Percentiles rank a stretch among this genome's conserved stretches.
Evolutionary conservation across 1,140 invertebrate species (phyloP).

Genomic region (Temnothorax curvispinosus): DNA sequence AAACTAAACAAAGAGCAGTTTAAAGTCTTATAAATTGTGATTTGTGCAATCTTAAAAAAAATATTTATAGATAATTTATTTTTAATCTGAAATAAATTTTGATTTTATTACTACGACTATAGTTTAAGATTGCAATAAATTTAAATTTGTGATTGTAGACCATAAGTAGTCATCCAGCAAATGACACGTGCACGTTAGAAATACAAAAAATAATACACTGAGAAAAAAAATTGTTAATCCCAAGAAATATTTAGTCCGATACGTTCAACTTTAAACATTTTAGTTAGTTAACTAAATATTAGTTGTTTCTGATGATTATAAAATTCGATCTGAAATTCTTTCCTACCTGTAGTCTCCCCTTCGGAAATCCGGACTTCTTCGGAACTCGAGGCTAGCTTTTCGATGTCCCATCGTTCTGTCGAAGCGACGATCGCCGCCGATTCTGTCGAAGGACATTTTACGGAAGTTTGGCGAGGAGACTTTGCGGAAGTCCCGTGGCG

Average conservation of each 20-base stretch:
- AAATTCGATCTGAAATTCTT: constrained; percentile 25
- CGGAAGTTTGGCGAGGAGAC: constrained; percentile 81
- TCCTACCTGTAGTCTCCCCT: constrained; percentile 81
- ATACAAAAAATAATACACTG: neutral
- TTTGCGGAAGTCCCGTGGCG: constrained; percentile 81
- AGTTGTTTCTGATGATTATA: neutral
- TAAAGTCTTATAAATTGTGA: neutral
- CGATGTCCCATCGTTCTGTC: constrained; percentile 78
- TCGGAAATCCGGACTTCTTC: constrained; percentile 83
- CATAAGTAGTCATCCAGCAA: neutral
- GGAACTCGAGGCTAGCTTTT: constrained; percentile 83
- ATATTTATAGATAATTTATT: neutral
- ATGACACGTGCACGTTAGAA: neutral
- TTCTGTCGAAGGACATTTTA: constrained; percentile 84
- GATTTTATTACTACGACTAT: neutral
- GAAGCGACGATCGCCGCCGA: constrained; percentile 80
- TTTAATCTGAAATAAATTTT: neutral
- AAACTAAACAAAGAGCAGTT: neutral
- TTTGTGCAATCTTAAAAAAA: neutral
- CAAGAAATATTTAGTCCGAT: too few species aligned
- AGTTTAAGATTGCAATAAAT: neutral
- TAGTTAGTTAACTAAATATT: too few species aligned
- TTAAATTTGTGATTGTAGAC: neutral
- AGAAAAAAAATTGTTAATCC: neutral
- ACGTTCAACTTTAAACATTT: too few species aligned